These are phyloP conservation scores for Prosapia bicincta DNA, from an alignment of 2,888 invertebrate genomes.

Conservation along the genomic window DNA sequence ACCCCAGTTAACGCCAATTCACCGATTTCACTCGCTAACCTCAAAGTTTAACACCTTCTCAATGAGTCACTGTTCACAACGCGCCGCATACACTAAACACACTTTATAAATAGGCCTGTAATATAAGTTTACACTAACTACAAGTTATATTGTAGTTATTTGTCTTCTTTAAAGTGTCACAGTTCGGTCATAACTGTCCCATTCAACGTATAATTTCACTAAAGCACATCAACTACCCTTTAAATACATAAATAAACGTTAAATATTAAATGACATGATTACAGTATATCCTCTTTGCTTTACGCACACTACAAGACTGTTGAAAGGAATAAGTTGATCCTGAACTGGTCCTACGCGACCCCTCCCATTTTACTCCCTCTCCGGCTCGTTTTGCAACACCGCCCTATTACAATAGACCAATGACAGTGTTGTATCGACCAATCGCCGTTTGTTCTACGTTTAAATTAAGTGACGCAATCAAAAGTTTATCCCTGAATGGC, in stretches of 20 bases:
- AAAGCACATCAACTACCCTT: too few species aligned
- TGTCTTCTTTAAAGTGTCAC: too few species aligned
- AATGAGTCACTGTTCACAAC: too few species aligned
- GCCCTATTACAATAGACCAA: neutral
- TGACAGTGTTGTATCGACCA: neutral
- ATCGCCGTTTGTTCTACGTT: neutral
- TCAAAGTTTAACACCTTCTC: neutral
- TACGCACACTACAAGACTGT: neutral
- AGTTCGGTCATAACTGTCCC: too few species aligned
- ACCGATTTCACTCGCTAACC: conserved; percentile 6
- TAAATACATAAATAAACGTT: neutral
- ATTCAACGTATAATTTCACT: too few species aligned
- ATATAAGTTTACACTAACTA: too few species aligned
- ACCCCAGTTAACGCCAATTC: neutral
- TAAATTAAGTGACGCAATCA: neutral
- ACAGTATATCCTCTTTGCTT: neutral
- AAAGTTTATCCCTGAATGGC: conserved; percentile 2
- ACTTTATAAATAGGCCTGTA: too few species aligned
- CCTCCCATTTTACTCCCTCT: neutral
- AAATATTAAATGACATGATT: neutral
- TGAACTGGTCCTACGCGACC: neutral
- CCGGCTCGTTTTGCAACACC: neutral
- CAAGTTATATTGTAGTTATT: too few species aligned
- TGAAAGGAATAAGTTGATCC: neutral
- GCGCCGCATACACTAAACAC: too few species aligned